Conservation (phyloP, 2,113 vertebrate genomes). For the Diadophis punctatus region DNA sequence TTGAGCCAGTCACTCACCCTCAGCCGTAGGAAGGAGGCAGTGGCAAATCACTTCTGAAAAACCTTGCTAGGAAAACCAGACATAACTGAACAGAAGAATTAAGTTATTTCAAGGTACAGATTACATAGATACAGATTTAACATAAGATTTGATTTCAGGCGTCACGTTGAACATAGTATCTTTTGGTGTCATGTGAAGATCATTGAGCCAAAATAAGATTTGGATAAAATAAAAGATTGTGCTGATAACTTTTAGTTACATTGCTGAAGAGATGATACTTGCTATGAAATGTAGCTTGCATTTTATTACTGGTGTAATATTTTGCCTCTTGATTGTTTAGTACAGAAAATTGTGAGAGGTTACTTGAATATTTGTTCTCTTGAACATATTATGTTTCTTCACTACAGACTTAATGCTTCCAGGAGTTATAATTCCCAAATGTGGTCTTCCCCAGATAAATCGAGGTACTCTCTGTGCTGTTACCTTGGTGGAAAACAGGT, state of each 20-base stretch:
- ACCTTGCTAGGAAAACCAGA: no score
- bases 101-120: background rate
- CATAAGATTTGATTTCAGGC: background rate
- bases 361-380: background rate
- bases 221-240: background rate
- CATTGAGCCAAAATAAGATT: background rate
- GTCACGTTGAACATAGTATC: background rate
- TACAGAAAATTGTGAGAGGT: constrained; percentile 16
- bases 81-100: no score
- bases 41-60: no score
- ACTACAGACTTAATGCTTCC: constrained; percentile 93
- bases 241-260: background rate
- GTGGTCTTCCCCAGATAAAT: constrained; percentile 81
- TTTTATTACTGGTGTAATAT: background rate
- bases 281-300: background rate
- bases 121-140: background rate
- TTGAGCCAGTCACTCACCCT: no score
- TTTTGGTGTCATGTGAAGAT: background rate
- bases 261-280: background rate
- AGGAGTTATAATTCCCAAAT: constrained; percentile 81
- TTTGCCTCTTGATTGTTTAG: constrained; percentile 38
- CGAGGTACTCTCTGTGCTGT: constrained; percentile 81
- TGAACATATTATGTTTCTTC: constrained; percentile 27
- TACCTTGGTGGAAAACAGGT: constrained; percentile 85
- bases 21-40: no score